phyloP scores from a whole-genome alignment of 2,113 vertebrate species.

The Bungarus multicinctus region DNA sequence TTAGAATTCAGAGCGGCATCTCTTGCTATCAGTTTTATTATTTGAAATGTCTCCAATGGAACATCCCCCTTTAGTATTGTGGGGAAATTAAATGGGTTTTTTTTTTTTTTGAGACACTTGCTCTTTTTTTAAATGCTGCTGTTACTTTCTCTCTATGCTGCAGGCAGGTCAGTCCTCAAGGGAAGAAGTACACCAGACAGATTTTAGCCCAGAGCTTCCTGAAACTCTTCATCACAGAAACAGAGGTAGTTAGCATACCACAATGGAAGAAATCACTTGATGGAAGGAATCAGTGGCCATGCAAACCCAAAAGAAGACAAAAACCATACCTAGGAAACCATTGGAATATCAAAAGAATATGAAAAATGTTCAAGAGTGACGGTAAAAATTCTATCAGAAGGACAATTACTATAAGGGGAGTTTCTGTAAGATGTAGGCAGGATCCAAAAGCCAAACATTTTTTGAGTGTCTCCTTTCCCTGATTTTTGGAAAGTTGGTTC shows the following conservation, averaged over 20 bases:
- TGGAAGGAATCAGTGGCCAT: not conserved
- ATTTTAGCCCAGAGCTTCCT: not conserved
- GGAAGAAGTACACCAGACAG: not conserved
- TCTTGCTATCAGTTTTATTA: not conserved
- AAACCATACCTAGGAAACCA: not conserved
- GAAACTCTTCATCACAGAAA: not conserved
- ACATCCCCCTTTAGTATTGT: not conserved
- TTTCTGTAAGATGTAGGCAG: too few species aligned
- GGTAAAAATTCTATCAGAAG: too few species aligned
- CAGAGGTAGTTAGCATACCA: not conserved
- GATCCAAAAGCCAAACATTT: not conserved
- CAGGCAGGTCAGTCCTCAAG: not conserved
- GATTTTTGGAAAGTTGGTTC: not conserved
- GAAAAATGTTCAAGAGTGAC: not conserved
- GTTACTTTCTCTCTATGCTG: not conserved
- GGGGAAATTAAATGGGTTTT: not conserved
- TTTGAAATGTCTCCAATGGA: not conserved
- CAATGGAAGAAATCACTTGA: not conserved
- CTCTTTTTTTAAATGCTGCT: not conserved
- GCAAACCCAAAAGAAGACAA: not conserved
- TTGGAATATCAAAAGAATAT: not conserved
- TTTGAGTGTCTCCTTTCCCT: not conserved
- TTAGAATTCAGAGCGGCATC: not conserved
- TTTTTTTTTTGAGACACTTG: not conserved
- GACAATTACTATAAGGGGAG: too few species aligned